Evolutionary conservation across 2,113 vertebrate species (phyloP), one percentile per base, ranked within the genome.

Genomic region (Silurus asotus): DNA sequence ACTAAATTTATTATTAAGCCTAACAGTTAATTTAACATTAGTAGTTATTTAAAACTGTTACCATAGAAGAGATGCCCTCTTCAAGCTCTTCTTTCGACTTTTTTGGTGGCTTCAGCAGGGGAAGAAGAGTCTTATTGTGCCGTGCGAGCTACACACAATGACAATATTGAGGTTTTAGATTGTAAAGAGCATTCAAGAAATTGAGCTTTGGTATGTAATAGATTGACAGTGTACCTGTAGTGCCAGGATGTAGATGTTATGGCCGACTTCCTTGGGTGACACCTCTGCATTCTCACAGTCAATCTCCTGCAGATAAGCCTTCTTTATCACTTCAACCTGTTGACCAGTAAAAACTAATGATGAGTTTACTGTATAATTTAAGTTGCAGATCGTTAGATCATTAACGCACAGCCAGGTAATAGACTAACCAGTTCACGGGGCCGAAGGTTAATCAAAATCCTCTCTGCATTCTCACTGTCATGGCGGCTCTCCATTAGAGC

Each of bases 1-100:
- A 37, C 37, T 37, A 2, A 37, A 37, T 37, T 37, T 37, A 37
- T 37, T 37, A 37, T 37, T 37, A 37, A 37, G 37, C 37, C 37
- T 37, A 37, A 37, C 3, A 37, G 37, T 37, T 37, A 37, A 37
- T 37, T 37, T 37, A 37, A 37, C 37, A 37, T 37, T 37, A 37
- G 37, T 37, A 37, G 37, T 37, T 37, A 37, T 59, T 23, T 37
- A 17, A 51, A 67, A 25, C 13, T 1, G 28, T 3, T 94, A 98
- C 98, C 98, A 99, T 99, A 87, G 97, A 98, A 3, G 97, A 97
- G 91, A 99, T 97, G n/a, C 97, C 95, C 69, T 99, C 98, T n/a
- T 97, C 97, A 45, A 86, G 93, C 28, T 97, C 96, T 87, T 97
- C 97, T 89, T 96, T 96, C 78, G 92, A 96, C 62, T 96, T 95